Conservation (phyloP, 2,113 vertebrate genomes). For the Danionella cerebrum region DNA sequence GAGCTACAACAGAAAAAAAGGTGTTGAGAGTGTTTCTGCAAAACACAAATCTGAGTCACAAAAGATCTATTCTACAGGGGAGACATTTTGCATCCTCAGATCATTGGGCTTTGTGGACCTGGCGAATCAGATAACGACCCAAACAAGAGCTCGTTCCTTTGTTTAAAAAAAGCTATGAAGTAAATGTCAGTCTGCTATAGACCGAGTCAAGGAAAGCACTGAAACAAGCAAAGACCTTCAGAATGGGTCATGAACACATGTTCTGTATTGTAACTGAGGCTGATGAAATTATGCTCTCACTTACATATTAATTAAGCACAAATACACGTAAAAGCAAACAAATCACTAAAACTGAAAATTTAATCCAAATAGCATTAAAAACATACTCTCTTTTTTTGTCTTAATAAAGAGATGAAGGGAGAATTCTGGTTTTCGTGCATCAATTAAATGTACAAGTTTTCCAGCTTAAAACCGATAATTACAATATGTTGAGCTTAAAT, state of each 20-base stretch:
- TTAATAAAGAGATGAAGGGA: too few relatives aligned
- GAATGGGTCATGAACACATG: not conserved
- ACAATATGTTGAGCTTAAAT: too few relatives aligned
- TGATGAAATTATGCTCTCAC: too few relatives aligned
- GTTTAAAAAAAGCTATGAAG: constrained; percentile 13
- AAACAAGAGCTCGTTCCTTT: not conserved
- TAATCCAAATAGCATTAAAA: too few relatives aligned
- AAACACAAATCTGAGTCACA: not conserved
- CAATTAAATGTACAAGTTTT: too few relatives aligned
- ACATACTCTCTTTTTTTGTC: too few relatives aligned
- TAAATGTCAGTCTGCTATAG: not conserved
- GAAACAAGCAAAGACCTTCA: not conserved
- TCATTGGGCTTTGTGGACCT: not conserved
- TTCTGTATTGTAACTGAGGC: too few relatives aligned
- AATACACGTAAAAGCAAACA: too few relatives aligned
- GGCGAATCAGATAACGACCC: not conserved
- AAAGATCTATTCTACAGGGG: not conserved
- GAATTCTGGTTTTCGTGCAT: too few relatives aligned
- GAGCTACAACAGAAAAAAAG: not conserved
- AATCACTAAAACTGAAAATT: too few relatives aligned
- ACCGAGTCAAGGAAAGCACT: not conserved
- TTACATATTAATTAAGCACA: too few relatives aligned
- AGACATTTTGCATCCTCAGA: not conserved
- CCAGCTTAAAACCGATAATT: too few relatives aligned
- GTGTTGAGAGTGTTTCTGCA: not conserved